Base-by-base conservation (phyloP, 2,797 vertebrate genomes). In the Cercopithecus petaurista region DNA sequence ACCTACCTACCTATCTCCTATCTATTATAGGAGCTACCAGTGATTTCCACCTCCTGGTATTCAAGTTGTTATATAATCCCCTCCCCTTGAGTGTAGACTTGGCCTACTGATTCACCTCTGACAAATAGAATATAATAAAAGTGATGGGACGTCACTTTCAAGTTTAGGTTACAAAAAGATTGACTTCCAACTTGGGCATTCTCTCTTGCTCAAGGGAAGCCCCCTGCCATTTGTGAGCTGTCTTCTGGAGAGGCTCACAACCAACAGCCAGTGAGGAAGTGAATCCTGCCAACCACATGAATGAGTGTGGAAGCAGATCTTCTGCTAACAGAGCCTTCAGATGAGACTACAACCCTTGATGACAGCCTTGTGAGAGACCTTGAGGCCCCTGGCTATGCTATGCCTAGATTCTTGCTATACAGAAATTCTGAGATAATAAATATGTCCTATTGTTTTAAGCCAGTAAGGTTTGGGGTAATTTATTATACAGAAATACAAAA, bases 401-500 rank as follows among this genome's bases (percentile, higher is more conserved):
- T 43, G 88, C 36, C 36, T 46, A 36, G 80, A 59, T 82, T 92
- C 39, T 64, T 88, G 50, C 90, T 81, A 13, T 26, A 88, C 43
- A 72, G 50, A 77, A 64, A 97, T 88, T 76, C 81, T 59, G 76
- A 94, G 33, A 48, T 61, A 76, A 87, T 75, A 72, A 87, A 61
- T 90, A 88, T 28, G 26, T 61, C 48, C 22, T 94, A 33, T 73
- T 52, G 0, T 81, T 94, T 87, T 93, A 87, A 96, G 55, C 21
- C 19, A 77, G 55, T 76, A 50, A 46, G 8, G 5, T 70, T 70
- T 86, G 6, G 36, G 11, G 3, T 85, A 26, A 75, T 85, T 76
- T 90, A 75, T 94, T 81, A 90, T 8, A 88, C 21, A 80, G 52
- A 26, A n/a, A 22, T 75, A 89, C 33, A 88, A 93, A 93, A 84